phyloP scores from a whole-genome alignment of 2,113 vertebrate species.

The Crotophaga sulcirostris region DNA sequence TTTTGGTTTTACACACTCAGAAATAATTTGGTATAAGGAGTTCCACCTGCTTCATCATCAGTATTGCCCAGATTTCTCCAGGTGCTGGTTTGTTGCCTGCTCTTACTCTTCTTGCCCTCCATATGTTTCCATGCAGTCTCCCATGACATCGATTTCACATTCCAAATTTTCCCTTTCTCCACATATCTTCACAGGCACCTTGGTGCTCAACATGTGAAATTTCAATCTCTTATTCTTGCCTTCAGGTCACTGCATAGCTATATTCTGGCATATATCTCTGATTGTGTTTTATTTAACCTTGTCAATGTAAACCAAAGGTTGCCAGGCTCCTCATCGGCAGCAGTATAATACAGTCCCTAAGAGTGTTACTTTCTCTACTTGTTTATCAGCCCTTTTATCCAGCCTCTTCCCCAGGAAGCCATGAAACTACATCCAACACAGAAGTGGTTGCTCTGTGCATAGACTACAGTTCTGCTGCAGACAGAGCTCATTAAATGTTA shows the following conservation, averaged over 20 bases:
- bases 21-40: neutral
- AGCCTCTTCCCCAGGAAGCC: neutral
- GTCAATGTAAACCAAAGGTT: neutral
- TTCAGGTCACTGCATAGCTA: neutral
- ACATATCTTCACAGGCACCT: neutral
- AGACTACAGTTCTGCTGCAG: neutral
- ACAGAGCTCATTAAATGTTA: slow-evolving; percentile 4
- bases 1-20: neutral
- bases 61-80: neutral
- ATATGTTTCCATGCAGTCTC: neutral
- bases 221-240: neutral
- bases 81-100: neutral
- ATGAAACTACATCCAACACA: neutral
- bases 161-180: neutral
- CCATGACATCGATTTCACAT: fast-evolving
- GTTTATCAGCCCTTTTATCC: neutral
- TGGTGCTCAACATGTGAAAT: neutral
- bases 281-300: neutral
- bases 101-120: neutral
- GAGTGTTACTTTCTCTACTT: neutral
- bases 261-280: neutral
- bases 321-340: neutral
- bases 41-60: neutral
- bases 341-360: neutral
- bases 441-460: neutral